Percentiles rank a stretch among this genome's conserved stretches.
Conservation (phyloP, 2,797 vertebrate genomes). For the Pangasius macronema region DNA sequence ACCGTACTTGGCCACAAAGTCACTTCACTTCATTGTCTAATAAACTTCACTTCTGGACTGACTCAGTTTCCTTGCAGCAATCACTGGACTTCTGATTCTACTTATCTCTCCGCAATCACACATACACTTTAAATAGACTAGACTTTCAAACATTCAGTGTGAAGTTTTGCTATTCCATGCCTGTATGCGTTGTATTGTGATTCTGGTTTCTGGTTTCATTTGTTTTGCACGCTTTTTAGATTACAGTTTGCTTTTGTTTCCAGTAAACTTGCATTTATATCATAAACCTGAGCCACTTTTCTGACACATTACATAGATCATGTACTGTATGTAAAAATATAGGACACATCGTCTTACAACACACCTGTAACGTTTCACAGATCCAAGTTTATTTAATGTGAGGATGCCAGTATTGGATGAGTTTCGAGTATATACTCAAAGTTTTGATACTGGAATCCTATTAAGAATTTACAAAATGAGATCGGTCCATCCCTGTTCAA, state of each 20-base stretch:
- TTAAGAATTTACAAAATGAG: not conserved
- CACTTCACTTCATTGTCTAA: no score
- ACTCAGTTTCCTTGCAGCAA: not conserved
- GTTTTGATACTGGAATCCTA: not conserved
- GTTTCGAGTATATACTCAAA: not conserved
- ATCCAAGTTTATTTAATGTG: not conserved
- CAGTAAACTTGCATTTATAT: not conserved
- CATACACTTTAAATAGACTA: not conserved
- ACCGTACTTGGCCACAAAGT: no score
- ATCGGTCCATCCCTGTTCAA: not conserved
- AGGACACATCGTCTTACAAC: not conserved
- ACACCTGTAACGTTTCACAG: not conserved
- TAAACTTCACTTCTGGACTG: not conserved
- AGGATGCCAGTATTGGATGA: not conserved
- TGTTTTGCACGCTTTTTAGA: not conserved
- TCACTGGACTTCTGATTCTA: not conserved
- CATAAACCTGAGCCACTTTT: not conserved
- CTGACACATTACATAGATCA: not conserved
- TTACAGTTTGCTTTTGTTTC: not conserved
- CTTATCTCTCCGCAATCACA: not conserved
- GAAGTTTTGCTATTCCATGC: not conserved
- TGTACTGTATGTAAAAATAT: not conserved
- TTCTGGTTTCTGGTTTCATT: not conserved
- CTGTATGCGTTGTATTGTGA: not conserved
- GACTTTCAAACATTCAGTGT: not conserved